Evolutionary conservation across 2,797 vertebrate species (phyloP), one percentile per base, ranked within the genome.

Genomic region (Sciurus vulgaris): DNA sequence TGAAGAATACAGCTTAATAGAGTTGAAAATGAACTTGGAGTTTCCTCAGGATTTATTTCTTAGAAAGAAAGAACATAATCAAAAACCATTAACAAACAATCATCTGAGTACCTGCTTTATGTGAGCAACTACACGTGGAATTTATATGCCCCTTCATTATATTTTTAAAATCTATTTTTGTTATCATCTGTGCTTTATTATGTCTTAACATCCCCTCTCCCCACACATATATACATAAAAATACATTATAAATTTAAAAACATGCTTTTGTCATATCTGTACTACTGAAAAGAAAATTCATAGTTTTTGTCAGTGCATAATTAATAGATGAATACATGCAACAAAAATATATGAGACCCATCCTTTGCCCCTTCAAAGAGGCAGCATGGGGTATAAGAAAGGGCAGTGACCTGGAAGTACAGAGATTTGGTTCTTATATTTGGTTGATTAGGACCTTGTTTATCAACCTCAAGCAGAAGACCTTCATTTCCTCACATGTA

Each of bases 21-120:
- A 93, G 26, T 44, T 59, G 79, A 91, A 92, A 95, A 44, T 1
- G 30, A 51, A 54, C 70, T 79, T 88, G 8, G 14, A 5, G 30
- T 86, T 92, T 91, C 65, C 73, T 93, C 13, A 24, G 51, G 51
- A 94, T 24, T 51, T 56, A 77, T 20, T 20, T 11, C n/a, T 28
- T 72, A 44, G 63, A 79, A 79, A 7, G 5, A 87, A 70, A 89
- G 47, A 92, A 72, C 33, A 61, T 70, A 85, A 84, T 72, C 56
- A 91, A 72, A 33, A 73, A 95, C 63, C 82, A 85, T 35, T 79
- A 94, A 56, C 51, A 92, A 93, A 79, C 41, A 35, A 56, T 56
- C 54, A 73, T 73, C 94, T 86, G 12, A 91, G 35, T 15, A 83
- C n/a, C 70, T 96, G 41, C 9, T 61, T 33, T 30, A 0, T 24